Base-by-base conservation (phyloP, 2,888 invertebrate genomes). In the Papilio demoleus region DNA sequence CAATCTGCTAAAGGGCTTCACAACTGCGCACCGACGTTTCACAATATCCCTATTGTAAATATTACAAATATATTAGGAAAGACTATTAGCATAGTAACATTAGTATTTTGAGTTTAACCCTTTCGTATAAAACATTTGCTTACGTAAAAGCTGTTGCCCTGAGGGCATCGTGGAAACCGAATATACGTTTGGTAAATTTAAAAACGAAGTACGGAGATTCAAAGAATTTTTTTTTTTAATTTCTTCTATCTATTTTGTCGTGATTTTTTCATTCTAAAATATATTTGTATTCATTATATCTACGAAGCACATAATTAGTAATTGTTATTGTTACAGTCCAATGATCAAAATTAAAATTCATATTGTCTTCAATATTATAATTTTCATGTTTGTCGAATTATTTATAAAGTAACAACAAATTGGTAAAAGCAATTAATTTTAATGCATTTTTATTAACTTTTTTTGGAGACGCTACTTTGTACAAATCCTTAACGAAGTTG, bases 91-190 rank as follows among this genome's bases (percentile, higher is more conserved):
- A 12, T 56, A 3, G 38, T 3, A 56, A 34, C 31, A 24, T 22
- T 4, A 11, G 19, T 19, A 58, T 42, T 56, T 58, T 65, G 31
- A 12, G 56, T 65, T 53, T 56, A n/a, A 65, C 22, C 56, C 56
- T 42, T 27, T 42, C 34, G 14, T 42, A 65, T 42, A 65, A 58
- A 65, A 58, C 42, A 64, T 19, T 53, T 38, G 50, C 31, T 65
- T 40, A 22, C 56, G 34, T 65, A 42, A 58, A 65, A 58, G 40
- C 65, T 42, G 42, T 64, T 24, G 34, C 65, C 65, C 65, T 56
- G 14, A 31, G 65, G 65, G 56, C 31, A 42, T 42, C 65, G 58
- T 58, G 3, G 36, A 36, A n/a, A 22, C 34, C 36, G 61, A 61
- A 42, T 22, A 19, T 62, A 34, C 62, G n/a, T 63, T 63, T 34